Conservation (phyloP, 2,113 vertebrate genomes). For the Shinisaurus crocodilurus region DNA sequence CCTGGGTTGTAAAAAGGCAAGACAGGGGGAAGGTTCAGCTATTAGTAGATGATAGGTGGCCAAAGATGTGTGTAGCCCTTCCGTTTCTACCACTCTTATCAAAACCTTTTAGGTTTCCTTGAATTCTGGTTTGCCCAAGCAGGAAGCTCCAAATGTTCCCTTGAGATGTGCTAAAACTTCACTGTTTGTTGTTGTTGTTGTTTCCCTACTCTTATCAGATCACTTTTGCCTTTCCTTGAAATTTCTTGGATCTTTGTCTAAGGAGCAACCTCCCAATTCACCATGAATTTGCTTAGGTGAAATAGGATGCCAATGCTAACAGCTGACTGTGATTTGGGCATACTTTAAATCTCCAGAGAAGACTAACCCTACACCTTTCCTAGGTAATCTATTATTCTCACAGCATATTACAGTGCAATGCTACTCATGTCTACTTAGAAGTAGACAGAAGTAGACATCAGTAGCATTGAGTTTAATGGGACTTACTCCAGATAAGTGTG, state of each 20-base stretch:
- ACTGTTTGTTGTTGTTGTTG: neutral
- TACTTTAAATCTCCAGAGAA: neutral
- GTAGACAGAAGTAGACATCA: too few species aligned
- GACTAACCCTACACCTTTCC: neutral
- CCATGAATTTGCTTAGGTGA: neutral
- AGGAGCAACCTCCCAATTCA: neutral
- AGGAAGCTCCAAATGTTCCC: neutral
- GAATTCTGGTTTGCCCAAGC: neutral
- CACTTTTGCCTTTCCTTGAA: neutral
- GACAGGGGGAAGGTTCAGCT: too few species aligned
- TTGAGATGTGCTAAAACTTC: neutral
- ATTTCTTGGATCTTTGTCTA: neutral
- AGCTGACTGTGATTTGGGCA: neutral
- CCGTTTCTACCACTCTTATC: neutral
- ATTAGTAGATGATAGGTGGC: too few species aligned
- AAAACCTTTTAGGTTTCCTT: neutral
- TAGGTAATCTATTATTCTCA: neutral
- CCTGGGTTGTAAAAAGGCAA: too few species aligned
- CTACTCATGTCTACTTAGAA: too few species aligned
- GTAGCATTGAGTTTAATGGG: too few species aligned
- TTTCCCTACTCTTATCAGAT: neutral
- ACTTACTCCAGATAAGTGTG: too few species aligned
- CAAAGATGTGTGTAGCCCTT: too few species aligned
- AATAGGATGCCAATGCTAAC: neutral
- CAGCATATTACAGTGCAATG: too few species aligned